A percentile compares a stretch with the other conserved stretches of the same genome.
phyloP scores from a whole-genome alignment of 1,140 invertebrate species.

The Papilio xuthus region DNA sequence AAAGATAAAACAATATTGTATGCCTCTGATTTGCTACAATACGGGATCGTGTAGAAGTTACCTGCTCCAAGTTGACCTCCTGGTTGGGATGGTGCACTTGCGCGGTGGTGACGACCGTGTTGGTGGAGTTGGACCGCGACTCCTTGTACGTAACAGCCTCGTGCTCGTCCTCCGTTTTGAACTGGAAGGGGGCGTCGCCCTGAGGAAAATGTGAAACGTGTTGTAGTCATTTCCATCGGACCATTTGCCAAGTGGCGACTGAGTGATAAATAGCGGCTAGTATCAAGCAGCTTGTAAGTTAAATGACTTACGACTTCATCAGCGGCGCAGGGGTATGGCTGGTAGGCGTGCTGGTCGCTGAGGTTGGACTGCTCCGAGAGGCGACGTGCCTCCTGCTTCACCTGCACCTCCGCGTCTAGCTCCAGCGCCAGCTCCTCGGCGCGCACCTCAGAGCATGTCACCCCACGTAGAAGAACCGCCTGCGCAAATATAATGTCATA shows the following conservation, averaged over 20 bases:
- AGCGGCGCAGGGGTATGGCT: conserved; percentile 66
- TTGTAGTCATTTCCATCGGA: not conserved
- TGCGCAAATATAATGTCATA: conserved; percentile 40
- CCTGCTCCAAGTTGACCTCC: conserved; percentile 89
- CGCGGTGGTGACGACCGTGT: conserved; percentile 78
- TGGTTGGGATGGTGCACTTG: conserved; percentile 92
- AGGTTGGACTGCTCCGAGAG: conserved; percentile 79
- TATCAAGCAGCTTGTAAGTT: not conserved
- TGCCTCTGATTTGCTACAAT: too few species aligned
- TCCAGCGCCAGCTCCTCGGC: conserved; percentile 76
- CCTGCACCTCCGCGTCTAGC: conserved; percentile 79
- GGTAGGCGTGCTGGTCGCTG: conserved; percentile 75
- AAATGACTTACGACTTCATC: conserved; percentile 67
- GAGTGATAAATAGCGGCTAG: too few species aligned
- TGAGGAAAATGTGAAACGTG: conserved; percentile 49
- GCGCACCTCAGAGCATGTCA: conserved; percentile 75
- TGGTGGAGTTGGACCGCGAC: conserved; percentile 73
- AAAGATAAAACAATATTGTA: too few species aligned
- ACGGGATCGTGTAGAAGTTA: too few species aligned
- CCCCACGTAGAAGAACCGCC: conserved; percentile 73
- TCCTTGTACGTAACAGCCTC: conserved; percentile 71
- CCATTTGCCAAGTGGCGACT: not conserved
- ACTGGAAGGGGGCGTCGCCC: conserved; percentile 72
- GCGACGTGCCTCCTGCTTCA: conserved; percentile 83
- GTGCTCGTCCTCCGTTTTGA: conserved; percentile 75